Conservation (phyloP, 1,140 invertebrate species). For the Tetragonula clypearis region DNA sequence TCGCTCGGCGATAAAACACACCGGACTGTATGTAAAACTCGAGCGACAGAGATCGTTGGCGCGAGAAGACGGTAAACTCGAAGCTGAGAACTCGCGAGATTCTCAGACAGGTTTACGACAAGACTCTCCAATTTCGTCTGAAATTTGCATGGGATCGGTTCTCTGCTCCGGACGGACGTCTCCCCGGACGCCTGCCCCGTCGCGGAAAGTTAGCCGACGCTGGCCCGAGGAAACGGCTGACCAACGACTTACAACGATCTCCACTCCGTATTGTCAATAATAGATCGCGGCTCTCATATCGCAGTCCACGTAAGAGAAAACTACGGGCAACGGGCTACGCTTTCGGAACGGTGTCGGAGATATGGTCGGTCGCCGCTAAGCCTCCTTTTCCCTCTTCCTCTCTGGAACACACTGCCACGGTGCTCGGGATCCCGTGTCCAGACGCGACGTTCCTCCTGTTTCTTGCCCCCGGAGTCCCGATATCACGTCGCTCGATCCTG, state of each 20-base stretch:
- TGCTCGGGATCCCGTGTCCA: slow-evolving; percentile 30
- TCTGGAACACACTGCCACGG: background rate
- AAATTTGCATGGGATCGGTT: slow-evolving; percentile 38
- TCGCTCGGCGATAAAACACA: background rate
- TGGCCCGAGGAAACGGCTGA: slow-evolving; percentile 60
- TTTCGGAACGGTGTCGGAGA: slow-evolving; percentile 38
- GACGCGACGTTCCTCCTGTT: background rate
- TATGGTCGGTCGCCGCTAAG: slow-evolving; percentile 19
- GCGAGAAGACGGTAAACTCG: background rate
- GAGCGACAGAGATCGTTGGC: background rate
- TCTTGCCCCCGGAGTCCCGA: slow-evolving; percentile 42
- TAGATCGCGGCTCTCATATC: slow-evolving; percentile 65
- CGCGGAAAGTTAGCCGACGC: background rate
- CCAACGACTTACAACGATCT: slow-evolving; percentile 76
- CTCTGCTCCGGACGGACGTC: background rate
- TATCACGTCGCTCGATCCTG: slow-evolving; percentile 74
- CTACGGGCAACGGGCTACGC: background rate
- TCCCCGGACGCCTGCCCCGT: background rate
- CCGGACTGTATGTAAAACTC: too few species aligned
- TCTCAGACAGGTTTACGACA: slow-evolving; percentile 9
- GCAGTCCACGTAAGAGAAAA: slow-evolving; percentile 20
- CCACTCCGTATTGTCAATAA: slow-evolving; percentile 77
- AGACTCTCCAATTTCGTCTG: background rate
- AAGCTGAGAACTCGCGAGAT: background rate
- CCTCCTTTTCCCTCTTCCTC: slow-evolving; percentile 8